Evolutionary conservation across 2,888 invertebrate genomes (phyloP).

Genomic region (Drosophila rubida): DNA sequence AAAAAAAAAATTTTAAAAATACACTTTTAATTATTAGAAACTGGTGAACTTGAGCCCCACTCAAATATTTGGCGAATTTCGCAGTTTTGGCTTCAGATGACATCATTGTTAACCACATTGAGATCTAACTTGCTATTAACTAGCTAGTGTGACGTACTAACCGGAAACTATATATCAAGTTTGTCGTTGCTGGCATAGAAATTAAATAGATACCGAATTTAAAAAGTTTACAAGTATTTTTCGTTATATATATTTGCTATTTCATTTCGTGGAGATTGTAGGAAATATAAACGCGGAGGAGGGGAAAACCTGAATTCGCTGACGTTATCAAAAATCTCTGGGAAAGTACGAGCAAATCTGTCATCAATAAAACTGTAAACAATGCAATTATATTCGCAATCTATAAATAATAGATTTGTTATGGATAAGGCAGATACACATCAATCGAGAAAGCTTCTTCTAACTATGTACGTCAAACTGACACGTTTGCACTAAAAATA

Average conservation of each 20-base stretch:
- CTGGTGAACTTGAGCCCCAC: neutral
- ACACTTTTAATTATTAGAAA: neutral
- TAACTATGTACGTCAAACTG: slow-evolving; percentile 5
- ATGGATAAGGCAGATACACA: too few relatives aligned
- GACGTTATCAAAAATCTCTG: neutral
- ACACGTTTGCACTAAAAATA: slow-evolving; percentile 9
- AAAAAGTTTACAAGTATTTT: neutral
- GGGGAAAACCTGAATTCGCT: neutral
- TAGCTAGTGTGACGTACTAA: slow-evolving; percentile 1
- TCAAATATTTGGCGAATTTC: neutral
- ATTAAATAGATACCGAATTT: neutral
- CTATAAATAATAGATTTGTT: too few relatives aligned
- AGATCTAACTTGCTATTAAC: slow-evolving; percentile 6
- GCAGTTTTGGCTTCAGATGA: slow-evolving; percentile 4
- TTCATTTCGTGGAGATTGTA: neutral
- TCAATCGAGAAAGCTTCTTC: too few relatives aligned
- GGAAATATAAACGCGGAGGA: neutral
- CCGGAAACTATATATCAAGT: slow-evolving; percentile 7
- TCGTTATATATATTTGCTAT: neutral
- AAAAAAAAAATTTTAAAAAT: neutral
- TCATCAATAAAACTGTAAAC: neutral
- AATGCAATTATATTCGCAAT: too few relatives aligned
- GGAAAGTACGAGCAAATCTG: neutral
- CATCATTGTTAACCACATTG: slow-evolving; percentile 9
- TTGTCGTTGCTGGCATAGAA: neutral